Percentiles rank a stretch among this genome's conserved stretches.
Conservation (phyloP, 2,797 vertebrate genomes). For the Adrianichthys oophorus region DNA sequence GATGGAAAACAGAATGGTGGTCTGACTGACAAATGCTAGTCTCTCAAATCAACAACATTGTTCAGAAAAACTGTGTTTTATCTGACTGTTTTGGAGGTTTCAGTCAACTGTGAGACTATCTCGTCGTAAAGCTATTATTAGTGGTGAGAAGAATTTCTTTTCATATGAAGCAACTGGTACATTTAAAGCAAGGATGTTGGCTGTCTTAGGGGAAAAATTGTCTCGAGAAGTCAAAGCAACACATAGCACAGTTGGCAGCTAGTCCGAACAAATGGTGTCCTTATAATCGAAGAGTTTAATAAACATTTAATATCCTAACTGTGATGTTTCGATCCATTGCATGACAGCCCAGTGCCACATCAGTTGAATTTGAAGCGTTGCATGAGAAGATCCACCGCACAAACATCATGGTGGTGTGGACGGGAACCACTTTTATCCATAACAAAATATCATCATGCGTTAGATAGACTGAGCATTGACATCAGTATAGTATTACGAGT, state of each 20-base stretch:
- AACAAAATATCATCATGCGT: background rate
- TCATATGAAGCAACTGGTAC: conserved; percentile 39
- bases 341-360: conserved; percentile 11
- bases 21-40: conserved; percentile 11
- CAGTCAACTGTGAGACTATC: conserved; percentile 33
- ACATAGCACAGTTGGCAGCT: background rate
- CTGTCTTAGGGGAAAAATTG: conserved; percentile 35
- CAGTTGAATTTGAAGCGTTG: conserved; percentile 2
- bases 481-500: background rate
- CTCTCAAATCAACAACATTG: conserved; percentile 13
- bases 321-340: background rate
- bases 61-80: conserved; percentile 19
- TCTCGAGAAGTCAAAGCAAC: conserved; percentile 34
- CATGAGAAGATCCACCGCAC: background rate
- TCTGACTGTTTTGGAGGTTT: conserved; percentile 28
- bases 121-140: conserved; percentile 35
- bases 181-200: conserved; percentile 42
- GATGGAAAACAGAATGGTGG: conserved; percentile 14
- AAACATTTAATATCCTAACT: conserved; percentile 6
- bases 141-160: conserved; percentile 40
- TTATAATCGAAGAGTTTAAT: conserved; percentile 1
- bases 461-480: background rate
- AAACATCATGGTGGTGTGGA: background rate
- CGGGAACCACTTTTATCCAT: conserved; percentile 2
- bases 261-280: conserved; percentile 6